Percentiles rank a stretch among this genome's conserved stretches.
Evolutionary conservation across 2,888 invertebrate species (phyloP).

Genomic region (Lomographa bimaculata): DNA sequence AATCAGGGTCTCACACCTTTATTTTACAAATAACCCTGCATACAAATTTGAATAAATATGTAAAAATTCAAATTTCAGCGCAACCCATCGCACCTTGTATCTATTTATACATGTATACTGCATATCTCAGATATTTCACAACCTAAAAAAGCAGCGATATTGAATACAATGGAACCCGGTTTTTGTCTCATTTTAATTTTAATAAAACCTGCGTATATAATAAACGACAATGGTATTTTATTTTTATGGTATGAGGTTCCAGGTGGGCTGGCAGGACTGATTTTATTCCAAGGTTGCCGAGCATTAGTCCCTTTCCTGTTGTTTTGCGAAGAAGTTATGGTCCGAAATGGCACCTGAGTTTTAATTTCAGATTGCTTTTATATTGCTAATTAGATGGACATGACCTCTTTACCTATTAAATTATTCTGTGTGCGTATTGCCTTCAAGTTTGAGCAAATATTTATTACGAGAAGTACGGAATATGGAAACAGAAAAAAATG

Average conservation of each 20-base stretch:
- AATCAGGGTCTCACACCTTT: no score
- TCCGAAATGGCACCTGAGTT: conserved; percentile 4
- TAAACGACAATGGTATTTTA: conserved; percentile 36
- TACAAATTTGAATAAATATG: no score
- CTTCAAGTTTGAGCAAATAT: no score
- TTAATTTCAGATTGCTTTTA: conserved; percentile 1
- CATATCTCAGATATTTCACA: neutral
- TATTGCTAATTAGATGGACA: no score
- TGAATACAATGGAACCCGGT: conserved; percentile 14
- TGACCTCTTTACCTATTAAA: no score
- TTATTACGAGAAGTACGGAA: no score
- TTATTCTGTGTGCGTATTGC: no score
- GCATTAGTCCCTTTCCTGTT: conserved; percentile 48
- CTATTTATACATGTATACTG: no score
- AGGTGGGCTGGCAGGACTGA: conserved; percentile 30
- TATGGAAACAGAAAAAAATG: no score
- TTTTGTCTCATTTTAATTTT: conserved; percentile 16
- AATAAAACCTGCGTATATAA: conserved; percentile 15
- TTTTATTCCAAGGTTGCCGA: conserved; percentile 20
- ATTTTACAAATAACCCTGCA: no score
- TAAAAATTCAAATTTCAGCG: neutral
- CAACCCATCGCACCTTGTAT: no score
- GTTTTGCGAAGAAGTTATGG: conserved; percentile 15
- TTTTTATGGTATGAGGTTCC: conserved; percentile 40
- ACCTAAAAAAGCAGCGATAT: neutral